phyloP scores from a whole-genome alignment of 2,113 vertebrate species.

The Bostrychus sinensis region DNA sequence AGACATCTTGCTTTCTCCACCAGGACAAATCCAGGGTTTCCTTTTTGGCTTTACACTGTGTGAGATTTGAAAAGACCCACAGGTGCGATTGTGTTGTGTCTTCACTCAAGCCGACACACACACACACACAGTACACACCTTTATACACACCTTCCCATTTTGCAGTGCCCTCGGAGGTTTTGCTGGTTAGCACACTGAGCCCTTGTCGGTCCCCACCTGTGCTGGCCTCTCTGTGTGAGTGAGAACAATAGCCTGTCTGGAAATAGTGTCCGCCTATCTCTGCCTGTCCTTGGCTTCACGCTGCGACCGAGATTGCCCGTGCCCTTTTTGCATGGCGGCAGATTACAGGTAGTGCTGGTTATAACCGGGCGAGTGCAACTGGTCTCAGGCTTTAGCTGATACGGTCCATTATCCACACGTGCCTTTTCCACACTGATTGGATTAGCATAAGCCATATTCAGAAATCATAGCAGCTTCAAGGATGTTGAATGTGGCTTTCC shows the following conservation, averaged over 20 bases:
- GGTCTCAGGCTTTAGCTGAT: too few species aligned
- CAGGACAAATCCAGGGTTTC: slow-evolving; percentile 20
- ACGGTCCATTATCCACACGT: too few species aligned
- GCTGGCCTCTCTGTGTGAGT: background rate
- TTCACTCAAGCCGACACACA: background rate
- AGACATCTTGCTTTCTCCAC: slow-evolving; percentile 26
- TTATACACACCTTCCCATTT: background rate
- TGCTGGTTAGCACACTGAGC: background rate
- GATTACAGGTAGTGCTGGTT: background rate
- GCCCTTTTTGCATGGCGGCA: background rate
- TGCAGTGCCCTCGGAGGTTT: background rate
- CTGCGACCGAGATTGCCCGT: background rate
- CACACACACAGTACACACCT: background rate
- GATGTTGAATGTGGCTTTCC: background rate
- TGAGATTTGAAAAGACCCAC: background rate
- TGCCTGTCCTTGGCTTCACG: background rate
- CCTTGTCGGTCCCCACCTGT: background rate
- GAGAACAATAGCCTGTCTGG: background rate
- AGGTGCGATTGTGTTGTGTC: background rate
- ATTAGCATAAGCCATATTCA: background rate
- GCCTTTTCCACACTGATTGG: background rate
- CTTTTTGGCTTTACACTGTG: background rate
- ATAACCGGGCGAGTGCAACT: background rate
- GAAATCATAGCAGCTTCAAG: too few species aligned
- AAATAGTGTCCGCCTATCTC: too few species aligned